phyloP scores from a whole-genome alignment of 1,140 invertebrate genomes.

The Luehdorfia chinensis region DNA sequence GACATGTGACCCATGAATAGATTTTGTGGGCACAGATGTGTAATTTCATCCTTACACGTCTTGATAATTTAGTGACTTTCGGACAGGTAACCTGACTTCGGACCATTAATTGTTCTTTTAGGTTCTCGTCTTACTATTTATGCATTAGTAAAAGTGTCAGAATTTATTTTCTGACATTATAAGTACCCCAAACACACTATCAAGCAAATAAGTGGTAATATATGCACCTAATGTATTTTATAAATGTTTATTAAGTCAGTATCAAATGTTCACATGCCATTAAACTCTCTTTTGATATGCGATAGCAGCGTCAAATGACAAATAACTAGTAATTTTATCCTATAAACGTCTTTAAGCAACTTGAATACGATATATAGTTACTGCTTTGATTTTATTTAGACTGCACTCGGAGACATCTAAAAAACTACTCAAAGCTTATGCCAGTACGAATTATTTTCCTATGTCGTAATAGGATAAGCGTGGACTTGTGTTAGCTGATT shows the following conservation, averaged over 20 bases:
- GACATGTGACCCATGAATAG: no score
- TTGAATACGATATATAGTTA: not conserved
- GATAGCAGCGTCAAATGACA: slow-evolving; percentile 4
- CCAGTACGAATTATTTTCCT: not conserved
- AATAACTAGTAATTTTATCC: slow-evolving; percentile 9
- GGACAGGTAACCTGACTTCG: slow-evolving; percentile 8
- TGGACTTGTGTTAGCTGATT: slow-evolving; percentile 8
- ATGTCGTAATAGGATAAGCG: no score
- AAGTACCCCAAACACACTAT: slow-evolving; percentile 1
- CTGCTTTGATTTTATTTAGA: not conserved
- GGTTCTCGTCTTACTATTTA: slow-evolving; percentile 13
- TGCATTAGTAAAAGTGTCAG: slow-evolving; percentile 1
- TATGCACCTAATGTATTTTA: slow-evolving; percentile 7
- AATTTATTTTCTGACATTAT: slow-evolving; percentile 12
- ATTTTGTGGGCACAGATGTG: not conserved
- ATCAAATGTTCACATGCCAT: slow-evolving; percentile 10
- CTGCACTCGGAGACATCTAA: not conserved
- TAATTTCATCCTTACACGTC: slow-evolving; percentile 10
- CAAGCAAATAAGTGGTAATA: not conserved
- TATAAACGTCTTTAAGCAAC: slow-evolving; percentile 9
- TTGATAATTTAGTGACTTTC: slow-evolving; percentile 10
- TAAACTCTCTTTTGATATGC: slow-evolving; percentile 1
- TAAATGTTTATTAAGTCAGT: slow-evolving; percentile 1
- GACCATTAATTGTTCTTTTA: slow-evolving; percentile 5
- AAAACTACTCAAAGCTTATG: not conserved